Conservation (phyloP, 2,888 invertebrate species). For the Drosophila cracens region DNA sequence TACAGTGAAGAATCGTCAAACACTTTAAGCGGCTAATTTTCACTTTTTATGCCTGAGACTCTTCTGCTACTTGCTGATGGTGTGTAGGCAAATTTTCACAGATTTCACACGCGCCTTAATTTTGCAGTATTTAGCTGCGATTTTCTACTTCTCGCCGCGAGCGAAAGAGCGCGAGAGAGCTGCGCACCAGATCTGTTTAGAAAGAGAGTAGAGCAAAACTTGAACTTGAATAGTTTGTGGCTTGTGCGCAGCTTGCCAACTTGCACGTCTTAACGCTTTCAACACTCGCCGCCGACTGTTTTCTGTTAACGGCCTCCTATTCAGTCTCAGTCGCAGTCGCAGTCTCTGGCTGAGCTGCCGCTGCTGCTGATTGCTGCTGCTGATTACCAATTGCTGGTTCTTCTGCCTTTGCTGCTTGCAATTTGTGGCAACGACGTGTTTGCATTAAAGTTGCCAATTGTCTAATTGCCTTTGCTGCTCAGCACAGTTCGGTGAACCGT, state of each 20-base stretch:
- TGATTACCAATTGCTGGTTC: conserved; percentile 25
- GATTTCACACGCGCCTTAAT: conserved; percentile 70
- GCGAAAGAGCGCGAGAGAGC: not conserved
- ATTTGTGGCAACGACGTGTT: conserved; percentile 57
- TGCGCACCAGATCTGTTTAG: conserved; percentile 3
- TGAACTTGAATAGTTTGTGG: conserved; percentile 12
- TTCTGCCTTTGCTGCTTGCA: conserved; percentile 33
- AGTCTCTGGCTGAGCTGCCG: conserved; percentile 11
- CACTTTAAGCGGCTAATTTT: conserved; percentile 65
- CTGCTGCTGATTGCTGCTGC: conserved; percentile 11
- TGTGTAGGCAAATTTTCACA: conserved; percentile 67
- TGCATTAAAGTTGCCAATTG: conserved; percentile 57
- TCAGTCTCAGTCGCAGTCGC: conserved; percentile 2
- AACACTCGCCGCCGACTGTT: conserved; percentile 82
- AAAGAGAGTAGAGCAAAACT: conserved; percentile 42
- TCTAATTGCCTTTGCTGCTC: conserved; percentile 60
- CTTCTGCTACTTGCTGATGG: conserved; percentile 20
- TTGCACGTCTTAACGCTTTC: conserved; percentile 77
- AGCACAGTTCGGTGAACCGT: conserved; percentile 63
- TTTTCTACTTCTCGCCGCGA: conserved; percentile 42
- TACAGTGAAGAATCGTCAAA: conserved; percentile 23
- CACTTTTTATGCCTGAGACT: conserved; percentile 62
- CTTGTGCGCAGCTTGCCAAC: conserved; percentile 29
- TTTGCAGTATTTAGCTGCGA: conserved; percentile 27
- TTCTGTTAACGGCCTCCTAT: conserved; percentile 27